Evolutionary conservation across 2,113 vertebrate genomes (phyloP), one percentile per base, ranked within the genome.

Genomic region (Zosterops borbonicus): DNA sequence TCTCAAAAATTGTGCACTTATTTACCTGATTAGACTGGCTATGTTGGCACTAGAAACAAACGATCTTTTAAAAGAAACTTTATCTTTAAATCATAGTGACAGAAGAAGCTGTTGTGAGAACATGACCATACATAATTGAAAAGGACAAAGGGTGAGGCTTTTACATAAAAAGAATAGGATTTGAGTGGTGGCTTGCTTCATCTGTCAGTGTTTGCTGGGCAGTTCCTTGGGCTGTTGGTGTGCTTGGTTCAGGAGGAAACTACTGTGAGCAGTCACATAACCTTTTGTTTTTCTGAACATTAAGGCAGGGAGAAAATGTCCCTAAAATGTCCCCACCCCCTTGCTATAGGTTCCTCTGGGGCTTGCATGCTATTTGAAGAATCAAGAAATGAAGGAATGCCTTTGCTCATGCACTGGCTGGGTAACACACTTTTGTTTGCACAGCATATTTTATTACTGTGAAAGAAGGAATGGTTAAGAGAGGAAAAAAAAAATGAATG

Each of bases 101-200:
- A 95, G 92, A 50, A 89, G 85, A 93, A 95, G 70, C 69, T 78
- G 42, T 92, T 93, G 91, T 90, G 88, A 78, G 91, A 84, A 89
- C 94, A 91, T 78, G 92, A 63, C 60, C 63, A 76, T 93, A 63
- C 85, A 90, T 94, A 94, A 94, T 92, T 94, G 96, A 96, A 92
- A 94, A 96, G 85, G 95, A 90, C 89, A 88, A 93, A 95, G 77
- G 89, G 83, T 92, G 91, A 93, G 65, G 46, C 28, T 22, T 94
- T 95, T 88, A 53, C 52, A 58, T 63, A 27, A 74, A 64, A 83
- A 86, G 29, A 55, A 12, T 9, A 28, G 44, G 49, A 21, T 37
- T 47, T 56, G 83, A 90, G 41, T 3, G 15, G 52, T 84, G 50
- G 35, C 46, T 95, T 65, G 16, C n/a, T 84, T 88, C n/a, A 8